Evolutionary conservation across 2,888 invertebrate species (phyloP).

Genomic region (Mimachlamys varia): DNA sequence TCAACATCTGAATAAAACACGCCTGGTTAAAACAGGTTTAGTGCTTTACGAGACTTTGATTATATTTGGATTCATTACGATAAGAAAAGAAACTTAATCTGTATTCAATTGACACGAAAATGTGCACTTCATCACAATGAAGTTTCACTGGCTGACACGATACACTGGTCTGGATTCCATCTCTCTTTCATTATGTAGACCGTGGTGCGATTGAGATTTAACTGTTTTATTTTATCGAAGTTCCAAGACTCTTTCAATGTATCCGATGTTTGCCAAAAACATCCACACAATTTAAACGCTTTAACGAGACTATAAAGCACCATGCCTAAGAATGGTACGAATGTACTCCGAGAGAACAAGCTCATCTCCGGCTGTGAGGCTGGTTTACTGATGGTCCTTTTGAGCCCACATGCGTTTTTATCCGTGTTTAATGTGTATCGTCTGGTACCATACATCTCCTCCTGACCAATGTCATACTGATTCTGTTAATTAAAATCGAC

Average conservation of each 20-base stretch:
- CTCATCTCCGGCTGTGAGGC: not conserved
- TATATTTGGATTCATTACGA: not conserved
- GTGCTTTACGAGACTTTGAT: not conserved
- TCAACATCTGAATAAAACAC: too few species aligned
- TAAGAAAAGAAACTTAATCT: not conserved
- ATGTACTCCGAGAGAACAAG: not conserved
- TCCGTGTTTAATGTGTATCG: not conserved
- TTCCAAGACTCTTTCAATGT: not conserved
- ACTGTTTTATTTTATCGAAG: not conserved
- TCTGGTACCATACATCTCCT: not conserved
- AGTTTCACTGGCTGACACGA: not conserved
- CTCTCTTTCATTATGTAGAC: not conserved
- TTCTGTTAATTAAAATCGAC: constrained; percentile 24
- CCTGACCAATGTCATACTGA: not conserved
- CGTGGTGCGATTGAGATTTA: not conserved
- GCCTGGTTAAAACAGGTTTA: not conserved
- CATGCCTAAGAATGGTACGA: not conserved
- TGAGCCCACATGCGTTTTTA: not conserved
- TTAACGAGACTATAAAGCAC: not conserved
- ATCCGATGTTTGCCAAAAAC: not conserved
- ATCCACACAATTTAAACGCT: not conserved
- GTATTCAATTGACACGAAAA: not conserved
- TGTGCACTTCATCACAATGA: not conserved
- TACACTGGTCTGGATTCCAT: not conserved
- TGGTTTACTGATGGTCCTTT: not conserved